phyloP scores from a whole-genome alignment of 1,140 invertebrate genomes.

The Hylaeus anthracinus region DNA sequence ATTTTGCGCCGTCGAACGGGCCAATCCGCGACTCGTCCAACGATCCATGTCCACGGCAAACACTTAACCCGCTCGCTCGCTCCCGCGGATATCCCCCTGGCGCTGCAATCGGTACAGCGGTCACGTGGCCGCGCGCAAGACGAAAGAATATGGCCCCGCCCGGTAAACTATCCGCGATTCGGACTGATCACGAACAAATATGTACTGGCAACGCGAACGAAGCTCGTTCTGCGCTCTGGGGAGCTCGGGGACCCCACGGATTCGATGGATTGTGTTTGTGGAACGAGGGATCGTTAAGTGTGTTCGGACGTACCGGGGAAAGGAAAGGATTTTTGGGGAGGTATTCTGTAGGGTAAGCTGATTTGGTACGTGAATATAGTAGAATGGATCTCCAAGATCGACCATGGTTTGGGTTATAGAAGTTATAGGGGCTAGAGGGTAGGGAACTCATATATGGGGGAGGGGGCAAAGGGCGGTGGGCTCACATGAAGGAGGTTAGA shows the following conservation, averaged over 20 bases:
- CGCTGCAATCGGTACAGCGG: slow-evolving; percentile 46
- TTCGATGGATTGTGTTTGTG: slow-evolving; percentile 9
- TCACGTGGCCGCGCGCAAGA: slow-evolving; percentile 51
- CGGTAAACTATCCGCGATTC: slow-evolving; percentile 48
- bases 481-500: no score
- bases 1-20: slow-evolving; percentile 66
- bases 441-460: no score
- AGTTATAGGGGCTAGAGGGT: no score
- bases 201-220: slow-evolving; percentile 25
- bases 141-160: slow-evolving; percentile 46
- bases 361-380: no score
- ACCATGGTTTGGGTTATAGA: no score
- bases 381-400: no score
- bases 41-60: slow-evolving; percentile 66
- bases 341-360: no score
- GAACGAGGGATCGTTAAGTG: neutral
- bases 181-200: slow-evolving; percentile 39
- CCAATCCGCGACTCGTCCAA: slow-evolving; percentile 65
- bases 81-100: neutral
- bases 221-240: neutral
- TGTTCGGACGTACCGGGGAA: neutral
- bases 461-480: no score
- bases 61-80: slow-evolving; percentile 61
- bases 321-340: neutral
- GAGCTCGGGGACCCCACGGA: neutral